Evolutionary conservation across 2,113 vertebrate genomes (phyloP).

Genomic region (Leucopternis melanops): DNA sequence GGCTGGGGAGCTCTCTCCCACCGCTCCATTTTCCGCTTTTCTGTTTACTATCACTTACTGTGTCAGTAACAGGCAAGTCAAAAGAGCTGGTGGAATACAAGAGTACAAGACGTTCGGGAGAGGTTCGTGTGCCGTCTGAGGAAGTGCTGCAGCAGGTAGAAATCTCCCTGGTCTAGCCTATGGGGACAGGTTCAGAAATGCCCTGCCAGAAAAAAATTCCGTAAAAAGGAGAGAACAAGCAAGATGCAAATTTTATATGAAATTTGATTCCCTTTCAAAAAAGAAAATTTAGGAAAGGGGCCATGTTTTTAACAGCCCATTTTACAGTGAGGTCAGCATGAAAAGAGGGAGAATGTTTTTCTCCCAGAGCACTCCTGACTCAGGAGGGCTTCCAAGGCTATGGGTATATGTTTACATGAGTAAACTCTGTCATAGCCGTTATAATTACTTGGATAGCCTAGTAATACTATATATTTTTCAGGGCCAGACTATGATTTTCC

Average conservation of each 20-base stretch:
- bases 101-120: accelerated
- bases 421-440: neutral
- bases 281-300: neutral
- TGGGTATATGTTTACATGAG: accelerated
- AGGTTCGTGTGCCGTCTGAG: accelerated
- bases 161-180: accelerated
- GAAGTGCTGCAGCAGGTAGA: neutral
- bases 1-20: accelerated
- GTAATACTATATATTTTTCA: neutral
- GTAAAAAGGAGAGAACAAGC: neutral
- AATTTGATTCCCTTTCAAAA: neutral
- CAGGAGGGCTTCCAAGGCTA: neutral
- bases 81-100: neutral
- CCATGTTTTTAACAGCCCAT: neutral
- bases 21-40: accelerated
- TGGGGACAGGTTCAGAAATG: neutral
- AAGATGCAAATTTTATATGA: neutral
- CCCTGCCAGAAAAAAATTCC: neutral
- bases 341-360: neutral
- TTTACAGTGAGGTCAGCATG: neutral
- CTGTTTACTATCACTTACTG: accelerated
- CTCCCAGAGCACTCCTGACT: neutral
- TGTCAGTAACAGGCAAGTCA: accelerated
- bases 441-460: neutral
- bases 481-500: neutral